These are phyloP conservation scores for Nemotelus nigrinus DNA, from an alignment of 2,888 invertebrate species.

Conservation along the genomic window DNA sequence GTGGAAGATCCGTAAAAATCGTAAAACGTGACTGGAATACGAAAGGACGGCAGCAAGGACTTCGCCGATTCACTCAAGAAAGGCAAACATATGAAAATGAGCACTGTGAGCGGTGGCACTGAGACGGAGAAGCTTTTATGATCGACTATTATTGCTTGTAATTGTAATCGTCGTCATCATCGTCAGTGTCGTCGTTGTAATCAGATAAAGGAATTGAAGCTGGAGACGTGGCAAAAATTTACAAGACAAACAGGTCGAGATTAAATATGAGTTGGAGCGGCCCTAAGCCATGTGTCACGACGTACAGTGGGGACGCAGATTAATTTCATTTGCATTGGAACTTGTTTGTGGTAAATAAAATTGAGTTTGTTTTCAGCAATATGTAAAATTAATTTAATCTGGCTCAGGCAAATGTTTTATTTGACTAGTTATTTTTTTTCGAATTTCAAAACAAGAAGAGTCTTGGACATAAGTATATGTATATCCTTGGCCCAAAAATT, in stretches of 20 bases:
- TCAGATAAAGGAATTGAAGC: slow-evolving; percentile 4
- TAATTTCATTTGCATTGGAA: not conserved
- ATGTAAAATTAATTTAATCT: no score
- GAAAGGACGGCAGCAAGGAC: not conserved
- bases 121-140: slow-evolving; percentile 27
- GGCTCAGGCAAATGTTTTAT: no score
- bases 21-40: slow-evolving; percentile 33
- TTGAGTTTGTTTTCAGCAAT: no score
- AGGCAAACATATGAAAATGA: slow-evolving; percentile 33
- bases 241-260: slow-evolving; percentile 4
- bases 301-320: not conserved
- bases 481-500: no score
- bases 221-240: slow-evolving; percentile 16
- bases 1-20: slow-evolving; percentile 24
- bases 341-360: no score
- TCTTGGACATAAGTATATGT: no score
- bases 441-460: no score
- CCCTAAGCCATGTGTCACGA: not conserved
- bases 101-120: not conserved
- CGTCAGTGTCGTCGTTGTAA: slow-evolving; percentile 12
- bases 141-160: slow-evolving; percentile 43
- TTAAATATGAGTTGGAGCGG: not conserved
- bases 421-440: no score
- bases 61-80: not conserved
- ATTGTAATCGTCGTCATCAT: slow-evolving; percentile 37